A percentile compares a stretch with the other conserved stretches of the same genome.
Evolutionary conservation across 2,797 vertebrate species (phyloP).

Genomic region (Otolemur crassicaudatus): DNA sequence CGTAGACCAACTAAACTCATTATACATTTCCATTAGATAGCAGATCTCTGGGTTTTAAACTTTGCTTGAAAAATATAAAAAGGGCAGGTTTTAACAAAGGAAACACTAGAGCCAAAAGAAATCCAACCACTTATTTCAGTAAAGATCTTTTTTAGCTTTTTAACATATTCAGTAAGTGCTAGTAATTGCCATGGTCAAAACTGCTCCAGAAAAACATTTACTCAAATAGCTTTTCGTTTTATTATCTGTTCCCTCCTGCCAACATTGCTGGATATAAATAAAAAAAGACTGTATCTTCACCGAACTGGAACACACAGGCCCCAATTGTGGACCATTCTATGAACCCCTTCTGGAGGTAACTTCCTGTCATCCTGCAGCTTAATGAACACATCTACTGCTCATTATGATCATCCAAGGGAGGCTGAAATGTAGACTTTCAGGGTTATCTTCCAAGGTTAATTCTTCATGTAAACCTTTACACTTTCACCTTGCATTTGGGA

Average conservation of each 20-base stretch:
- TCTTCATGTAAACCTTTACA: conserved; percentile 28
- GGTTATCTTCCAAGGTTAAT: neutral
- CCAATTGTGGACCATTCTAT: neutral
- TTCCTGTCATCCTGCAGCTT: neutral
- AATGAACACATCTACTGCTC: neutral
- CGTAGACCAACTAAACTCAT: neutral
- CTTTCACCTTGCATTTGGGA: neutral
- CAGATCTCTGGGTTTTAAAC: conserved; percentile 14
- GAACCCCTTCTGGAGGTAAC: neutral
- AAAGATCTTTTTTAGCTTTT: neutral
- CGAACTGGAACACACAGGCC: neutral
- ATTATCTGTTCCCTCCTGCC: neutral
- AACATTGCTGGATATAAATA: neutral
- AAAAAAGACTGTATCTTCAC: neutral
- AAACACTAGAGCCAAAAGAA: neutral
- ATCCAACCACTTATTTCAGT: neutral
- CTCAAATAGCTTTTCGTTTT: neutral
- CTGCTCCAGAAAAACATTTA: neutral
- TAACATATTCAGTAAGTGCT: neutral
- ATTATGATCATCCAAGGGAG: neutral
- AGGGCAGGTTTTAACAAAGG: neutral
- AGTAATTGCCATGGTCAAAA: neutral
- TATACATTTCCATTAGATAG: neutral
- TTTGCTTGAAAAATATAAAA: conserved; percentile 21
- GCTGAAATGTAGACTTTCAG: neutral